Base-by-base conservation (phyloP, 2,888 invertebrate genomes). In the Thyatira batis region DNA sequence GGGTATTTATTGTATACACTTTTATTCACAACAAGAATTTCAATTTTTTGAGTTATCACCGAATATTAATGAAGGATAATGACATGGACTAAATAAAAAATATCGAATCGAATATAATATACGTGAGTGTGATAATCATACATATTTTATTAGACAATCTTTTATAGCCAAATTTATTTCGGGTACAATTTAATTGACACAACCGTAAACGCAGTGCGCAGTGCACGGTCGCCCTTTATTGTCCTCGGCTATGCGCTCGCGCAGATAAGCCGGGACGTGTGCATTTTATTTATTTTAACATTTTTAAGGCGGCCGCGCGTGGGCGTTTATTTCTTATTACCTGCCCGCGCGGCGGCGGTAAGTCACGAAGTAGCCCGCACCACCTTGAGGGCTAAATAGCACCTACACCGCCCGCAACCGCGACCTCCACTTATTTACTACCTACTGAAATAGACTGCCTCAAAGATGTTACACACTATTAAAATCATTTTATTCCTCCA, bases 231-330 rank as follows among this genome's bases (percentile, higher is more conserved):
- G 67, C 68, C 85, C 77, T 84, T 80, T 65, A 55, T 72, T 79
- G 85, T 88, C 82, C 85, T 85, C 85, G 71, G 82, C 80, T 78
- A 71, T 79, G 82, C 79, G 76, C 78, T 69, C 68, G 76, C 73
- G 71, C 76, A 89, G 90, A 91, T 91, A 91, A 91, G 88, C 77
- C 75, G 69, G 74, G 85, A 89, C 87, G 89, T 85, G 89, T 84
- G 87, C 90, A 89, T 89, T 92, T 91, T 91, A 90, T 91, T 92
- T 92, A 92, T 91, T 92, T 92, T 89, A 89, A 85, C 87, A 87
- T 89, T 84, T 91, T 91, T 87, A 87, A 87, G 81, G 81, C 82
- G 80, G 78, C 75, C 71, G 72, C 69, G 78, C 79, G 74, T 75
- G 75, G 76, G 72, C 54, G 51, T 74, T 72, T 77, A 76, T 73